Conservation (phyloP, 1,140 invertebrate species). For the Tetragnatha versicolor region DNA sequence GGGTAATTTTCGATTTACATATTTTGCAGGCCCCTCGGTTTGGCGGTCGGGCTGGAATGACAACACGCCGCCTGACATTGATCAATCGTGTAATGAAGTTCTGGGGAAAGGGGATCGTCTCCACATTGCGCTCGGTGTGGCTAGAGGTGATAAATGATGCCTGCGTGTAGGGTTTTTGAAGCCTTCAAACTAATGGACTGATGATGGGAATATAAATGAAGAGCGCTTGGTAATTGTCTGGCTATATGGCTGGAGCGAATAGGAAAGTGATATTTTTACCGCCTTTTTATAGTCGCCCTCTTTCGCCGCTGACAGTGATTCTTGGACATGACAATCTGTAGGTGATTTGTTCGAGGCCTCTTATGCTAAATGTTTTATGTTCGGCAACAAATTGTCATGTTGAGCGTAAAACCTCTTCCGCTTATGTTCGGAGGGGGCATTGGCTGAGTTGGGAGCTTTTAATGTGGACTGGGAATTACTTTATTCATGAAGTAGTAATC, state of each 20-base stretch:
- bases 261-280: constrained; percentile 17
- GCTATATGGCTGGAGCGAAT: constrained; percentile 13
- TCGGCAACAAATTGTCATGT: no score
- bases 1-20: constrained; percentile 54
- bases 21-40: constrained; percentile 47
- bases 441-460: no score
- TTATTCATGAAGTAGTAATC: no score
- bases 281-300: background rate
- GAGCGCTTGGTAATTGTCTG: constrained; percentile 43
- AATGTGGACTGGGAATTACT: no score
- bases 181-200: constrained; percentile 52
- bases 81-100: constrained; percentile 53
- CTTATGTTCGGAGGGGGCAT: no score
- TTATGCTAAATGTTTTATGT: no score
- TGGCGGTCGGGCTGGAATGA: constrained; percentile 50
- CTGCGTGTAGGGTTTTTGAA: constrained; percentile 43
- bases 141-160: constrained; percentile 47
- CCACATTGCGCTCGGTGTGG: constrained; percentile 14
- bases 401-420: no score
- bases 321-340: background rate
- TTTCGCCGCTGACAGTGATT: constrained; percentile 1
- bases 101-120: constrained; percentile 43
- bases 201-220: constrained; percentile 54
- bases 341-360: no score
- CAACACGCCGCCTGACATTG: constrained; percentile 51